Evolutionary conservation across 2,797 vertebrate species (phyloP), one percentile per base, ranked within the genome.

Genomic region (Leptatherina wallacei): DNA sequence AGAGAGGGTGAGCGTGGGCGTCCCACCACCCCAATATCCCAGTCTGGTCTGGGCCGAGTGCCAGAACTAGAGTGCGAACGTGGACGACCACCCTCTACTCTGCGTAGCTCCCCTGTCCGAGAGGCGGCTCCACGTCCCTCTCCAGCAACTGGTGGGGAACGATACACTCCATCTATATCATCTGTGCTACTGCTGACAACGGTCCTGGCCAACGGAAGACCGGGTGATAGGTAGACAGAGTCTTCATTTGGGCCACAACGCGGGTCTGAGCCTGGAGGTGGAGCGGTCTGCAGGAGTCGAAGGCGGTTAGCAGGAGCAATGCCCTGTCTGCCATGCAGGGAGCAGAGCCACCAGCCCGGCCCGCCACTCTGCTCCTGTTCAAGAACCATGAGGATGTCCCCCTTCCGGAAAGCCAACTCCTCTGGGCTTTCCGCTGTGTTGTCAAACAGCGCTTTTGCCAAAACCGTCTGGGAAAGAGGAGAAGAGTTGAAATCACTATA

Each of bases 261-360:
- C 24, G 84, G 75, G 32, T 94, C 92, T 3, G 65, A 73, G 61
- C 78, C 72, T 0, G 76, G 81, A 3, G 87, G 54, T 0, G 90
- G 61, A 36, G 91, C 85, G 0, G 92, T 94, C 65, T 96, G 95
- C 20, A 98, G 95, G 65, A 98, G 94, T 52, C 93, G 95, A 68
- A 98, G 95, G 58, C 97, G 92, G 87, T 98, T 98, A 73, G 96
- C 97, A 0, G 97, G 97, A 61, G 96, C 97, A 0, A 98, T 98
- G 38, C 97, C 97, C 88, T 97, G 96, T 35, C 96, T 93, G 22
- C 97, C 97, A 0, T 96, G 96, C 40, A 98, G 87, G 2, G 96
- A 97, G 81, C 97, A 98, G 27, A 96, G 94, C 97, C 97, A 98
- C 90, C 97, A 97, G 0, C 96, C 95, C 0, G 96, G 94, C 0